Conservation (phyloP, 2,797 vertebrate species). For the Gobionotothen gibberifrons region DNA sequence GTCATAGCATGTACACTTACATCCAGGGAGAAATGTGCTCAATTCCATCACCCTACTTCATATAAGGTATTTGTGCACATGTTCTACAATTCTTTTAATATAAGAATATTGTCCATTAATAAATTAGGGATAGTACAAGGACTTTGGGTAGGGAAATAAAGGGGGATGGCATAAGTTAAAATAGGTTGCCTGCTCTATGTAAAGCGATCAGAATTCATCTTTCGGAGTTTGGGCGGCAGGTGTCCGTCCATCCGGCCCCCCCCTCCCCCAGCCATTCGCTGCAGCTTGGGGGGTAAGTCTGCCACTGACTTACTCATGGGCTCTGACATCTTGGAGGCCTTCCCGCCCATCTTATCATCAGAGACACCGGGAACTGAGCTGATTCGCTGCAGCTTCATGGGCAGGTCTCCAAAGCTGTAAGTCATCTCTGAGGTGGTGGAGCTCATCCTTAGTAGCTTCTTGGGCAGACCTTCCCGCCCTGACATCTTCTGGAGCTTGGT, state of each 20-base stretch:
- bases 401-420: slow-evolving; percentile 96
- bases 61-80: slow-evolving; percentile 80
- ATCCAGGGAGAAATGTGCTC: slow-evolving; percentile 82
- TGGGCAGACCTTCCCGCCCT: slow-evolving; percentile 94
- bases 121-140: slow-evolving; percentile 79
- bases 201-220: slow-evolving; percentile 99
- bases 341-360: slow-evolving; percentile 93
- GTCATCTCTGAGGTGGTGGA: slow-evolving; percentile 99
- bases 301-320: slow-evolving; percentile 97
- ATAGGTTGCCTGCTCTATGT: slow-evolving; percentile 86
- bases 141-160: slow-evolving; percentile 56
- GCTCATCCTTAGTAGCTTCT: slow-evolving; percentile 97
- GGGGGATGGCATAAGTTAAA: slow-evolving; percentile 61
- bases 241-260: slow-evolving; percentile 94
- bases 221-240: slow-evolving; percentile 96
- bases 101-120: slow-evolving; percentile 83
- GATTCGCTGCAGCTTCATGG: slow-evolving; percentile 98
- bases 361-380: slow-evolving; percentile 98
- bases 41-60: slow-evolving; percentile 77
- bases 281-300: slow-evolving; percentile 97
- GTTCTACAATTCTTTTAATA: slow-evolving; percentile 78
- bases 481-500: slow-evolving; percentile 97
- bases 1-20: slow-evolving; percentile 81
- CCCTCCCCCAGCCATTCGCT: slow-evolving; percentile 91
- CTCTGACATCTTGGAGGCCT: slow-evolving; percentile 92